Conservation (phyloP, 1,140 invertebrate species). For the Achroia grisella region DNA sequence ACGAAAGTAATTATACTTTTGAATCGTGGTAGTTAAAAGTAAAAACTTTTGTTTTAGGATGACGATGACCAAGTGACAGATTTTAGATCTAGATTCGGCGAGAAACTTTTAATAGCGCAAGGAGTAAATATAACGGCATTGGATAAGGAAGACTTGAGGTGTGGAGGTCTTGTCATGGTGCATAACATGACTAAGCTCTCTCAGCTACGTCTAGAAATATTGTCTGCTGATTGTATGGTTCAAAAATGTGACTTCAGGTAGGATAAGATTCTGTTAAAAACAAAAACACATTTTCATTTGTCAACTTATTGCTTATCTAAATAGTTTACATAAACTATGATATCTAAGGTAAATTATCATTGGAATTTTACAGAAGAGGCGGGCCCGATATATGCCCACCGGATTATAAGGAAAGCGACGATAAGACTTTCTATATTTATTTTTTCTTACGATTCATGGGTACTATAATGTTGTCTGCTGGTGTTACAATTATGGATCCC, state of each 20-base stretch:
- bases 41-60: constrained; percentile 51
- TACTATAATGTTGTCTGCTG: constrained; percentile 82
- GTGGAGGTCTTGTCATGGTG: constrained; percentile 78
- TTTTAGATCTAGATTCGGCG: constrained; percentile 79
- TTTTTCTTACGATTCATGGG: constrained; percentile 83
- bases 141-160: constrained; percentile 80
- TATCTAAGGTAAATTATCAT: constrained; percentile 21
- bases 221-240: constrained; percentile 79
- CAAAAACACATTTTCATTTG: background rate
- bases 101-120: constrained; percentile 74
- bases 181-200: constrained; percentile 76
- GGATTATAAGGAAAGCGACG: constrained; percentile 82
- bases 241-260: constrained; percentile 80
- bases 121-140: constrained; percentile 81
- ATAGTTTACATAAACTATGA: constrained; percentile 15
- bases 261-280: constrained; percentile 1
- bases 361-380: constrained; percentile 71
- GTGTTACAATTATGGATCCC: constrained; percentile 87
- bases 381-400: constrained; percentile 83
- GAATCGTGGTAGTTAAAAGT: background rate
- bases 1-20: too few species aligned
- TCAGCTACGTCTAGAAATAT: constrained; percentile 69
- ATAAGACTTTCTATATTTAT: constrained; percentile 86
- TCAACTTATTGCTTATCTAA: constrained; percentile 11
- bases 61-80: constrained; percentile 79